Base-by-base conservation (phyloP, 2,797 vertebrate genomes). In the Spondyliosoma cantharus region DNA sequence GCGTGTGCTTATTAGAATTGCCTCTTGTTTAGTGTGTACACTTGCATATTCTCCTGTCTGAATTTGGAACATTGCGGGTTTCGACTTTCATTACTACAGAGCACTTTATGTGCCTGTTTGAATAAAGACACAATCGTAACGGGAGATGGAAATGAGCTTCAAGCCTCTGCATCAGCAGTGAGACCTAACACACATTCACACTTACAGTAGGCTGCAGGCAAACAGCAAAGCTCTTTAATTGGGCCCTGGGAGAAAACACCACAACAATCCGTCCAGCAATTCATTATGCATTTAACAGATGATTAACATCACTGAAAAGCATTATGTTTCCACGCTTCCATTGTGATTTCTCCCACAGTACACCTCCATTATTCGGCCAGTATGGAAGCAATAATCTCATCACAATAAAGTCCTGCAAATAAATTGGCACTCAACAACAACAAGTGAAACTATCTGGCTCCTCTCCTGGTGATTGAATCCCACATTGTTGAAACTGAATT, bases 201-300 rank as follows among this genome's bases (percentile, higher is more conserved):
- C 85, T 85, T 27, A 61, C 70, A 71, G 63, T 72, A 58, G 27
- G 77, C 85, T 83, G 59, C 84, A 77, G 79, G 90, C 86, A 71
- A 83, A 77, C 87, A 57, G 66, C 78, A 74, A 74, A 84, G 71
- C 80, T 86, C 82, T 89, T 92, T 95, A 95, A 95, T 94, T 93
- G 85, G 94, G 89, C 92, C 93, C 93, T 93, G 77, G 15, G 93
- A 95, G 95, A 94, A 93, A 94, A 93, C 86, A 89, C 82, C 68
- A 84, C 81, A 86, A 89, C 85, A 93, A 92, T 92, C 91, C 90
- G 37, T 87, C 86, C 83, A 87, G 86, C 84, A 87, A 89, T 91
- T 94, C 88, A 92, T 94, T 85, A 92, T 90, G 89, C 90, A 92
- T 92, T 95, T 92, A 92, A 88, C 89, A 89, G 86, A 89, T 93